phyloP scores from a whole-genome alignment of 2,888 invertebrate species.

The Dendrolimus pini region DNA sequence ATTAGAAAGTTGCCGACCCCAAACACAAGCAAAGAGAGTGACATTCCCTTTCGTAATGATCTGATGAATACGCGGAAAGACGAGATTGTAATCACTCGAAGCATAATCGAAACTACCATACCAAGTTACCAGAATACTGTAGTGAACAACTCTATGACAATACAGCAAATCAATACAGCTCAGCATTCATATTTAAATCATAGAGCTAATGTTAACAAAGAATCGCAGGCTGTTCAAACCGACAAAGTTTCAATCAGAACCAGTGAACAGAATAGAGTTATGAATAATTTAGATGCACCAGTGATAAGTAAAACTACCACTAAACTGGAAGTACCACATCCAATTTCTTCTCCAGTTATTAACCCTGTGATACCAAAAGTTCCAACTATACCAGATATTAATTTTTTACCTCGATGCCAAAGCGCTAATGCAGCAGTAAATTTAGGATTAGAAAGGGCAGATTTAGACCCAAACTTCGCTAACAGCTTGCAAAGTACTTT shows the following conservation, averaged over 20 bases:
- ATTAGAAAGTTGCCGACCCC: constrained; percentile 44
- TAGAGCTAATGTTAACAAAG: constrained; percentile 49
- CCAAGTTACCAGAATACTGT: constrained; percentile 52
- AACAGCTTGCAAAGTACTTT: constrained; percentile 49
- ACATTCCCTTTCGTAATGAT: constrained; percentile 54
- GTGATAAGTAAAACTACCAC: constrained; percentile 55
- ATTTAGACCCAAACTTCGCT: constrained; percentile 47
- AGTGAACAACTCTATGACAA: constrained; percentile 57
- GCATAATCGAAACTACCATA: constrained; percentile 49
- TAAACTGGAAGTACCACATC: constrained; percentile 67
- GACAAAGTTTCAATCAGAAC: constrained; percentile 53
- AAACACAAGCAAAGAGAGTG: constrained; percentile 46
- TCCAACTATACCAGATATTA: constrained; percentile 56
- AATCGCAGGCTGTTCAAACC: constrained; percentile 59
- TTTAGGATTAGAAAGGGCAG: constrained; percentile 54
- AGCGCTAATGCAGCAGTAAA: constrained; percentile 64
- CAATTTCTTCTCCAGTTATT: constrained; percentile 67
- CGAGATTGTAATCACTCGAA: constrained; percentile 59
- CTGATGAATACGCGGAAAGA: constrained; percentile 48
- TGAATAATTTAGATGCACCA: constrained; percentile 44
- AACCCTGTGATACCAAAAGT: constrained; percentile 65
- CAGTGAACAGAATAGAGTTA: constrained; percentile 43
- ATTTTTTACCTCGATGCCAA: constrained; percentile 65
- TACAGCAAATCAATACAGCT: constrained; percentile 56
- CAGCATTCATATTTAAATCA: constrained; percentile 57